Base-by-base conservation (phyloP, 1,140 invertebrate genomes). In the Metopolophium dirhodum region DNA sequence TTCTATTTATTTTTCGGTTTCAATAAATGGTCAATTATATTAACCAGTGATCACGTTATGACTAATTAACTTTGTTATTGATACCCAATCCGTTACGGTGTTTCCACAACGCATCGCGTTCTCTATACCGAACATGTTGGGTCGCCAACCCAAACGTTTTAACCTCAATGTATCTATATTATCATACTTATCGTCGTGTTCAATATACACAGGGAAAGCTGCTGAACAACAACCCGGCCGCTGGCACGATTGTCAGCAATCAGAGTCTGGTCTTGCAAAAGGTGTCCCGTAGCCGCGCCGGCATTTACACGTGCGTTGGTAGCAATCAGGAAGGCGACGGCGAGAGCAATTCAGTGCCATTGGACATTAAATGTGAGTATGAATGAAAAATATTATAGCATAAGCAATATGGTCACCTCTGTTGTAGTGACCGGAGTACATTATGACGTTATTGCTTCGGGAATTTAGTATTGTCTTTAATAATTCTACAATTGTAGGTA, bases 331-430 rank as follows among this genome's bases (percentile, higher is more conserved):
- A 98, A 95, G 98, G 98, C 20, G 97, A 98, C 94, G 97, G 97
- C 0, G 97, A 97, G 94, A 98, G 98, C 95, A 98, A 98, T 95
- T 96, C 96, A 9, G 96, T 98, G 7, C 96, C 97, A 94, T 95
- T 98, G 94, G 97, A 98, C 95, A 97, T 98, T 87, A 98, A 98
- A 96, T 98, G 98, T 98, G 96, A 98, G 97, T 97, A 94, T n/a
- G 45, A 83, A 77, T 14, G 14, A 77, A 23, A 54, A 23, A 54
- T 30, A 30, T 3, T 18, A 51, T 51, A 51, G 18, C 18, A 51
- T 18, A 23, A 7, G 26, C 11, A 14, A 3, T n/a, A 68, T 23
- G 11, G 26, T 61, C 4, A 77, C 61, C 11, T n/a, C 14, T 23
- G 14, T 41, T 41, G 41, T 68, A 30, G 30, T 18, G n/a, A 77